Evolutionary conservation across 2,797 vertebrate genomes (phyloP).

Genomic region (Coranthus polyacanthus): DNA sequence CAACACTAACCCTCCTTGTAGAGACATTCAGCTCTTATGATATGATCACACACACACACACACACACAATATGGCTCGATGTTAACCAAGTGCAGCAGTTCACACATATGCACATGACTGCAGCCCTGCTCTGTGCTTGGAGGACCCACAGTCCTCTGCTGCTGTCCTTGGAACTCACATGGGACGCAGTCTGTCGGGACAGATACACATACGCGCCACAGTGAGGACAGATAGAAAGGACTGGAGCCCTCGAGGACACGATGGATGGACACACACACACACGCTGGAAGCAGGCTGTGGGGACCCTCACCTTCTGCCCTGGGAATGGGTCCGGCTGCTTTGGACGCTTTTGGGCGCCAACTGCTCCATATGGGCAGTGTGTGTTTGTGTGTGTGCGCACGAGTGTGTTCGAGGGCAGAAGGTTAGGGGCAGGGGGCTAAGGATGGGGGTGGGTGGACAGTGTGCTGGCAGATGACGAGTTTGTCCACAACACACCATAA

Average conservation of each 20-base stretch:
- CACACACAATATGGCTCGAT: neutral
- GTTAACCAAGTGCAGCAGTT: slow-evolving; percentile 38
- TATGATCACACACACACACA: too few species aligned
- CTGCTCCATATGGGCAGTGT: slow-evolving; percentile 86
- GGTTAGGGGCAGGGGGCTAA: slow-evolving; percentile 80
- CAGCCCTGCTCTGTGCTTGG: slow-evolving; percentile 49
- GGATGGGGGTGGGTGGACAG: slow-evolving; percentile 71
- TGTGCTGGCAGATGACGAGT: slow-evolving; percentile 73
- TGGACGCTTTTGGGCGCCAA: slow-evolving; percentile 85
- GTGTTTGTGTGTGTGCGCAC: slow-evolving; percentile 69
- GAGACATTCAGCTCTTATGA: neutral
- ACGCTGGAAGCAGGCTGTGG: slow-evolving; percentile 62
- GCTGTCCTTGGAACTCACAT: slow-evolving; percentile 66
- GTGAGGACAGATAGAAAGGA: slow-evolving; percentile 61
- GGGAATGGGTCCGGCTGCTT: slow-evolving; percentile 87
- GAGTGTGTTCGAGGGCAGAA: slow-evolving; percentile 76
- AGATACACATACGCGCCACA: slow-evolving; percentile 33
- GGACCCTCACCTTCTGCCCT: slow-evolving; percentile 88
- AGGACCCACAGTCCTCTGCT: slow-evolving; percentile 71
- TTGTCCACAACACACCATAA: slow-evolving; percentile 52
- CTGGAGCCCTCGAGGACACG: slow-evolving; percentile 72
- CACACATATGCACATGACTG: slow-evolving; percentile 29
- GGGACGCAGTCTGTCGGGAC: slow-evolving; percentile 72
- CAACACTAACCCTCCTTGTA: neutral
- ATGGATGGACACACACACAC: slow-evolving; percentile 48